phyloP scores from a whole-genome alignment of 2,797 vertebrate species.

The Tapera naevia region DNA sequence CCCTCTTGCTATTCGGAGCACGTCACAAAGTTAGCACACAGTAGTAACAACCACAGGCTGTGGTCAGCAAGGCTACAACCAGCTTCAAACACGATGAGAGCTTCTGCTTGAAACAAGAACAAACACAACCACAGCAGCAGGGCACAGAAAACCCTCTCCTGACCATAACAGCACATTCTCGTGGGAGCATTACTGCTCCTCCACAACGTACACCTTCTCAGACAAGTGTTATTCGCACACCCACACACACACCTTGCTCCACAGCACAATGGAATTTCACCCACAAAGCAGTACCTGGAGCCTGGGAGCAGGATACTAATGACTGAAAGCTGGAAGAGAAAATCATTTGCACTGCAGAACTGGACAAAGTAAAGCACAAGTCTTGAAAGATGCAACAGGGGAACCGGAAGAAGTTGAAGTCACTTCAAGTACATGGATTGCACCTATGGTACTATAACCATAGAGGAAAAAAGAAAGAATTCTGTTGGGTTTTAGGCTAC shows the following conservation, averaged over 20 bases:
- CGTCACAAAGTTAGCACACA: neutral
- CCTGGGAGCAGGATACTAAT: neutral
- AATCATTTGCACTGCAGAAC: fast-evolving
- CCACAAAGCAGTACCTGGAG: fast-evolving
- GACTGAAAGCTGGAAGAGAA: neutral
- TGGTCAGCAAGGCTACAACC: neutral
- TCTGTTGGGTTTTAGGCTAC: neutral
- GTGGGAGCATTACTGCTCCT: neutral
- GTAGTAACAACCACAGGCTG: neutral
- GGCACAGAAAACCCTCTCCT: neutral
- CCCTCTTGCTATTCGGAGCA: slow-evolving; percentile 30
- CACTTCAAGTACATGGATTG: neutral
- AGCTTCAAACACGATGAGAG: neutral
- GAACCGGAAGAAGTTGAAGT: slow-evolving; percentile 5
- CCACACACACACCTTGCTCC: neutral
- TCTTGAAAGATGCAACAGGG: neutral
- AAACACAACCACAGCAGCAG: neutral
- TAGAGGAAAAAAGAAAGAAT: slow-evolving; percentile 4
- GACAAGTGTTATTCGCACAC: neutral
- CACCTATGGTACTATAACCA: neutral
- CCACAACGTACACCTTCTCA: fast-evolving
- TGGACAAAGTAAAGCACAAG: neutral
- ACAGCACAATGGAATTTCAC: neutral
- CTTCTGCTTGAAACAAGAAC: neutral
- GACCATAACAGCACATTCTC: neutral